phyloP scores from a whole-genome alignment of 2,113 vertebrate species.

The Chloropsis hardwickii region DNA sequence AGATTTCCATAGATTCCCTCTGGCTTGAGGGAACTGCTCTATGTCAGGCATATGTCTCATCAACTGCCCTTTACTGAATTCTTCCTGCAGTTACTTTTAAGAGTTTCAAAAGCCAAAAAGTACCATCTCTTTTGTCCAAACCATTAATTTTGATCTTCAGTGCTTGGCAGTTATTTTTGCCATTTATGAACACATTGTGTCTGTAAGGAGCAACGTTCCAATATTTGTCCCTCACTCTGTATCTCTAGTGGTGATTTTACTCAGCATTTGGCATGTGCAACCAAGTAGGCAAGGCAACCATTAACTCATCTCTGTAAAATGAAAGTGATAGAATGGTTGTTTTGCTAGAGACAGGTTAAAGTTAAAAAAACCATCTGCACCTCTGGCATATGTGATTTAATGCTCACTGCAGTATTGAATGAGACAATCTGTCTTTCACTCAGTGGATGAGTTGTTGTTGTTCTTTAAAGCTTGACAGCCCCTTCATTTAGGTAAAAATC shows the following conservation, averaged over 20 bases:
- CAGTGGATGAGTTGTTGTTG: neutral
- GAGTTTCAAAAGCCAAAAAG: neutral
- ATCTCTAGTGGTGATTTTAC: neutral
- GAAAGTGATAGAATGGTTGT: neutral
- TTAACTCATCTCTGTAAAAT: neutral
- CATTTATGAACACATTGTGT: neutral
- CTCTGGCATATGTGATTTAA: neutral
- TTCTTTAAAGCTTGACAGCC: neutral
- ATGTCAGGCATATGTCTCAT: neutral
- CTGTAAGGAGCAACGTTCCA: neutral
- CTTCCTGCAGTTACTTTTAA: neutral
- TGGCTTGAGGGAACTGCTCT: neutral
- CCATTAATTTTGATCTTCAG: neutral
- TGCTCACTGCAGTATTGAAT: neutral
- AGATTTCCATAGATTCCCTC: neutral
- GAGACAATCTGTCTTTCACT: neutral
- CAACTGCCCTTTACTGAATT: neutral
- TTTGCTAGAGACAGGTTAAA: neutral
- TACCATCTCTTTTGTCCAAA: neutral
- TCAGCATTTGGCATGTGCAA: neutral
- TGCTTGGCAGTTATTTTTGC: neutral
- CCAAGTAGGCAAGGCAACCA: neutral
- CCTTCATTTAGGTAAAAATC: neutral
- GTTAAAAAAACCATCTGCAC: neutral
- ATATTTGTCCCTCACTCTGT: neutral